Conservation (phyloP, 2,113 vertebrate species). For the Monopterus albus region DNA sequence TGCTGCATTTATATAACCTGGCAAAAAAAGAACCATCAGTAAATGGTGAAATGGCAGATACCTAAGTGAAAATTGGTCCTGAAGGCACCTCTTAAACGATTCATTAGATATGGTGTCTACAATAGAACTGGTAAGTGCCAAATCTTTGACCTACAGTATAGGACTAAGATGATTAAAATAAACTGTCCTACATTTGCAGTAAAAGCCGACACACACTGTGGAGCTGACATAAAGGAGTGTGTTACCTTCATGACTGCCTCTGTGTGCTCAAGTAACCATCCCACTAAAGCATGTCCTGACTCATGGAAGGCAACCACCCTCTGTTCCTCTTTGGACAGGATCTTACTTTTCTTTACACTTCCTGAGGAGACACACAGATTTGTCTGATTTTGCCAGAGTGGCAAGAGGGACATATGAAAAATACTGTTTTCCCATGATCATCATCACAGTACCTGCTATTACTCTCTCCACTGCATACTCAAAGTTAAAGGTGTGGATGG, state of each 20-base stretch:
- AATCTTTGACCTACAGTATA: too few species aligned
- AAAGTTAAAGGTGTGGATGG: constrained; percentile 91
- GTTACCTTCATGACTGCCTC: constrained; percentile 96
- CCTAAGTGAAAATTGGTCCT: too few species aligned
- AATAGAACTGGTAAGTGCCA: too few species aligned
- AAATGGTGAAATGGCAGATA: background rate
- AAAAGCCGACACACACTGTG: background rate
- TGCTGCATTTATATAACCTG: background rate
- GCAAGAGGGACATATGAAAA: background rate
- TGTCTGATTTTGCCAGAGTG: background rate
- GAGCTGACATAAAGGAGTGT: background rate
- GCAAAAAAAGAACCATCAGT: background rate
- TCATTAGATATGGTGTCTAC: too few species aligned
- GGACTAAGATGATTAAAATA: too few species aligned
- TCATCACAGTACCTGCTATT: constrained; percentile 86
- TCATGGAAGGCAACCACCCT: constrained; percentile 93
- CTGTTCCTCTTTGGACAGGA: constrained; percentile 94
- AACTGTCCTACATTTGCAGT: background rate
- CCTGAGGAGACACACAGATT: constrained; percentile 76
- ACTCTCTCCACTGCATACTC: constrained; percentile 96
- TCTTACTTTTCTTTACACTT: constrained; percentile 93
- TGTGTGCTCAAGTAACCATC: constrained; percentile 97
- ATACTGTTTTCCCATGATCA: background rate
- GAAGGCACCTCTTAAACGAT: too few species aligned
- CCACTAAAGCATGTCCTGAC: constrained; percentile 92